Evolutionary conservation across 2,888 invertebrate genomes (phyloP).

Genomic region (Chirona hameri): DNA sequence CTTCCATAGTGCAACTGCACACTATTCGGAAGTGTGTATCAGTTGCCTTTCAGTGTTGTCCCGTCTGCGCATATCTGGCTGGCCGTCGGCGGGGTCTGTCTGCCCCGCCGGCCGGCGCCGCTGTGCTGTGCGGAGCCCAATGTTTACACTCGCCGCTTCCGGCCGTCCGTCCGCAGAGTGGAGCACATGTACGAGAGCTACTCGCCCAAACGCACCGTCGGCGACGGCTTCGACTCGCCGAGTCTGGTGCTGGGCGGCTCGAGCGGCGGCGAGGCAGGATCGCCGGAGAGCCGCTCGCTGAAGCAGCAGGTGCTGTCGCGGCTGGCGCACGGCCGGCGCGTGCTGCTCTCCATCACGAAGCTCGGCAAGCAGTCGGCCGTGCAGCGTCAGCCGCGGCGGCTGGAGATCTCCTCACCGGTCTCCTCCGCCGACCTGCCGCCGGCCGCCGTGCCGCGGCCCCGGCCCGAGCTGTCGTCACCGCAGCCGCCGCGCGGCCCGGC

Average conservation of each 20-base stretch:
- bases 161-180: neutral
- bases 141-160: neutral
- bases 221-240: neutral
- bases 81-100: neutral
- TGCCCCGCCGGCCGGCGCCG: neutral
- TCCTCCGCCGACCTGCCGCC: neutral
- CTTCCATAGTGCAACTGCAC: too few relatives aligned
- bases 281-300: neutral
- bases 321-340: constrained; percentile 23
- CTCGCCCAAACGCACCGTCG: constrained; percentile 8
- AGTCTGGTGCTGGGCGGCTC: constrained; percentile 24
- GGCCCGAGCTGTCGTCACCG: neutral
- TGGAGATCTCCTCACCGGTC: neutral
- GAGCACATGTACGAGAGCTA: constrained; percentile 25
- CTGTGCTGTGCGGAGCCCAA: neutral
- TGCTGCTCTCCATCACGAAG: constrained; percentile 10
- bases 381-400: neutral
- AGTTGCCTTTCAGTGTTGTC: too few relatives aligned
- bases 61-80: neutral
- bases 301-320: constrained; percentile 22
- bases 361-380: constrained; percentile 4
- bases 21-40: too few relatives aligned
- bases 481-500: neutral
- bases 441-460: neutral
- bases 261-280: neutral